Evolutionary conservation across 1,140 invertebrate species (phyloP), one percentile per base, ranked within the genome.

Genomic region (Rhagoletis zephyria): DNA sequence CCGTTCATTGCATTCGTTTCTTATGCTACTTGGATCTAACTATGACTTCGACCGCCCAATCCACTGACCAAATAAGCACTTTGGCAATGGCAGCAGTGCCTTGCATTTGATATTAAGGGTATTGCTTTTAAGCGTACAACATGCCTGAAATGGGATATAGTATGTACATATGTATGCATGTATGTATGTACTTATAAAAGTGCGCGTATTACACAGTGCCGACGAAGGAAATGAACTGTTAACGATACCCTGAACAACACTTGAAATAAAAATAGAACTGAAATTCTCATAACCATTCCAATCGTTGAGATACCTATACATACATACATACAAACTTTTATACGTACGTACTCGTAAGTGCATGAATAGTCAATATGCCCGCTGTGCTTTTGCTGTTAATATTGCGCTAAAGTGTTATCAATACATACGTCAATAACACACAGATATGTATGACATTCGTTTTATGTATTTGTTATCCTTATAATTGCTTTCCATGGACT

Each of bases 191-290:
- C 30, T 30, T 30, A 0, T 30, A 30, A 12, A 10, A 40, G 30
- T 42, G 40, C 40, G 30, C 65, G 63, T 30, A 40, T 40, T 67
- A 30, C 10, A 67, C 65, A 40, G 4, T 42, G 65, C 40, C 12
- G 65, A 30, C 30, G 30, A 67, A 67, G 65, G 65, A 67, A 67
- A 67, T 67, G 65, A 67, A 67, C 65, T 67, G 65, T 67, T 67
- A 67, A 67, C 65, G 65, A 67, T 67, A 67, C 65, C 30, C 65
- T 67, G 42, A 40, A 40, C 65, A 12, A 67, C 65, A 67, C 65
- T 67, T 67, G 10, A 67, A 30, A 67, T 30, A 12, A 30, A 67
- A 67, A 67, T 19, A 67, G 42, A n/a, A 9, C 12, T 40, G 5
- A 40, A n/a, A 19, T 30, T 65, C 65, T 67, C 65, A 42, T 67